phyloP scores from a whole-genome alignment of 2,888 invertebrate genomes.

The Bembecia ichneumoniformis region DNA sequence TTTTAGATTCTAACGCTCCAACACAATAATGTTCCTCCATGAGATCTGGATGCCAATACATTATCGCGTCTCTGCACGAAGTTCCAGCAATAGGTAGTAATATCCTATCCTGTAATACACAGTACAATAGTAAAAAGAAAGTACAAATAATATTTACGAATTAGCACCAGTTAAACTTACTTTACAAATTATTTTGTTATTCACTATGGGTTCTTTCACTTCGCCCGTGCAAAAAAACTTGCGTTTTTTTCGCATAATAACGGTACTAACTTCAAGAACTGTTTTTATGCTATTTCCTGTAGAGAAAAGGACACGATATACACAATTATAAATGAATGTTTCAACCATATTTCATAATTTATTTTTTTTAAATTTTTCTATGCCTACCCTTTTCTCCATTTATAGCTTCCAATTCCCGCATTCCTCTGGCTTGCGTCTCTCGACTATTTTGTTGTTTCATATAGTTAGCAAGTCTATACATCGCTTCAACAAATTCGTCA shows the following conservation, averaged over 20 bases:
- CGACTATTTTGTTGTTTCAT: constrained; percentile 64
- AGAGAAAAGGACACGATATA: constrained; percentile 4
- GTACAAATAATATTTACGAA: too few species aligned
- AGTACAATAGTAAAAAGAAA: too few species aligned
- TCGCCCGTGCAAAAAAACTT: constrained; percentile 64
- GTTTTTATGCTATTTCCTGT: constrained; percentile 63
- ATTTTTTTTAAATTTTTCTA: background rate
- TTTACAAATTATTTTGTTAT: constrained; percentile 65
- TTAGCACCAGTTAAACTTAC: constrained; percentile 18
- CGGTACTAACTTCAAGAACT: constrained; percentile 55
- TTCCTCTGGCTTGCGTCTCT: constrained; percentile 57
- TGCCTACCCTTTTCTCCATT: constrained; percentile 56
- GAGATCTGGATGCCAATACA: constrained; percentile 65
- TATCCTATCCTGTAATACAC: constrained; percentile 44
- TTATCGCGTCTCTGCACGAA: constrained; percentile 61
- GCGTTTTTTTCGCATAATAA: constrained; percentile 62
- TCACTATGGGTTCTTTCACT: constrained; percentile 65
- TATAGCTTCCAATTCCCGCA: constrained; percentile 62
- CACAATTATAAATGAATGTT: background rate
- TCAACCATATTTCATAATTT: background rate
- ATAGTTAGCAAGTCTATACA: constrained; percentile 46
- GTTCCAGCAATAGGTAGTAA: constrained; percentile 59
- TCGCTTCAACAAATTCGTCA: constrained; percentile 62
- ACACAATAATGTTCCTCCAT: constrained; percentile 65
- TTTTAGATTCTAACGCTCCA: constrained; percentile 56